These are phyloP conservation scores for Condylostylus longicornis DNA, from an alignment of 1,140 invertebrate genomes.

Conservation along the genomic window DNA sequence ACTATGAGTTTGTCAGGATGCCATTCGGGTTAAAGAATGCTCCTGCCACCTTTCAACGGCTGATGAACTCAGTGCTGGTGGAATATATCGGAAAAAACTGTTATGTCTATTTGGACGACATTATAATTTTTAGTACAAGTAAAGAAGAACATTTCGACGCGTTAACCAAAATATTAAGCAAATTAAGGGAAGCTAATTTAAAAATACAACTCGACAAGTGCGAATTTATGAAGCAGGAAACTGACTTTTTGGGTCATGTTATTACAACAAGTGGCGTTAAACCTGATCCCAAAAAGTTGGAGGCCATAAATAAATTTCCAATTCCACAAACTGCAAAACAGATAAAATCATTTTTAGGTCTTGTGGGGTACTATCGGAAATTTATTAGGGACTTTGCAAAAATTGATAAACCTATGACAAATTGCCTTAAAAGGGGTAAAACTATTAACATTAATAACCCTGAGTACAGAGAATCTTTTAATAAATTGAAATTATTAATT, in stretches of 20 bases:
- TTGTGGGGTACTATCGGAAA: slow-evolving; percentile 12
- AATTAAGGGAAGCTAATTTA: slow-evolving; percentile 14
- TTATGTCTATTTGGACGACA: slow-evolving; percentile 16
- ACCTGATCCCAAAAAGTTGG: slow-evolving; percentile 18
- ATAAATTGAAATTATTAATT: too few species aligned
- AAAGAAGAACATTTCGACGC: slow-evolving; percentile 12
- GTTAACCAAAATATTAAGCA: slow-evolving; percentile 11
- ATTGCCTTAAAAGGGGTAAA: slow-evolving; percentile 15
- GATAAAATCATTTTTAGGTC: slow-evolving; percentile 16
- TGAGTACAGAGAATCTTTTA: too few species aligned
- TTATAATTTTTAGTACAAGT: slow-evolving; percentile 12
- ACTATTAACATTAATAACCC: too few species aligned
- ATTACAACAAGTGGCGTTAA: slow-evolving; percentile 13
- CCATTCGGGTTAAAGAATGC: slow-evolving; percentile 30
- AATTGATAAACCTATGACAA: slow-evolving; percentile 13
- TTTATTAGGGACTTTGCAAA: slow-evolving; percentile 18
- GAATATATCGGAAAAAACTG: slow-evolving; percentile 8
- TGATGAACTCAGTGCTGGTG: background rate
- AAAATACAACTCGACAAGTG: slow-evolving; percentile 21
- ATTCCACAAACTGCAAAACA: slow-evolving; percentile 12
- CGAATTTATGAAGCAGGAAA: slow-evolving; percentile 18
- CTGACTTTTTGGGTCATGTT: slow-evolving; percentile 19
- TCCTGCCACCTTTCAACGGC: slow-evolving; percentile 17
- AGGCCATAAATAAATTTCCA: slow-evolving; percentile 15
- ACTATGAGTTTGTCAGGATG: slow-evolving; percentile 13